Percentiles rank a stretch among this genome's conserved stretches.
Conservation (phyloP, 2,113 vertebrate genomes). For the Ageneiosus marmoratus region DNA sequence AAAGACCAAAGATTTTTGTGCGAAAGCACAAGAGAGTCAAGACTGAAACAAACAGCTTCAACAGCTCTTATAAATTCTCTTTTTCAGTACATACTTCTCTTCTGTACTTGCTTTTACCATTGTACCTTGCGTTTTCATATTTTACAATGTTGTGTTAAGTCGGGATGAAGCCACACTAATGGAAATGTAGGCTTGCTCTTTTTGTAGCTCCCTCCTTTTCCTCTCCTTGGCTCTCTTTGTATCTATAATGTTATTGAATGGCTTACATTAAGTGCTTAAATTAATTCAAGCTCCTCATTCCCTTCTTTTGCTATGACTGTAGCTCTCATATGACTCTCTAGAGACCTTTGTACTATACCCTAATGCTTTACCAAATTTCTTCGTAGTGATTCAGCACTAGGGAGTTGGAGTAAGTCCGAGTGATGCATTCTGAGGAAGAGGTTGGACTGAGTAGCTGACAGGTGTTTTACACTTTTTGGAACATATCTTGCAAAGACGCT, state of each 20-base stretch:
- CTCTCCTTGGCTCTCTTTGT: neutral
- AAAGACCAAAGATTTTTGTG: neutral
- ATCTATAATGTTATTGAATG: neutral
- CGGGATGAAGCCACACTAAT: neutral
- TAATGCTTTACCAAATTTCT: conserved; percentile 12
- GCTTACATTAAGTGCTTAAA: conserved; percentile 20
- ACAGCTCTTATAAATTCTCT: neutral
- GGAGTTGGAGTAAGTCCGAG: conserved; percentile 24
- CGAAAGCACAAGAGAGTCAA: neutral
- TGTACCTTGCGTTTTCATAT: neutral
- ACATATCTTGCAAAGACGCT: neutral
- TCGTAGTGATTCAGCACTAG: conserved; percentile 27
- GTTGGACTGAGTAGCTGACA: neutral
- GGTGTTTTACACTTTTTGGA: conserved; percentile 22
- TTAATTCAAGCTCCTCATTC: conserved; percentile 20
- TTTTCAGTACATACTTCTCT: neutral
- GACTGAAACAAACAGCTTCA: neutral
- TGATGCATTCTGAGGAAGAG: conserved; percentile 11
- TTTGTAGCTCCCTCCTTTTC: neutral
- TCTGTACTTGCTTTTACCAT: neutral
- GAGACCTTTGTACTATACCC: neutral
- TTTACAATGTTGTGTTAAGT: neutral
- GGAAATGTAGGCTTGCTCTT: neutral
- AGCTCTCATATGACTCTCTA: neutral
- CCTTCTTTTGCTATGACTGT: neutral